Percentiles rank a stretch among this genome's conserved stretches.
These are phyloP conservation scores for Monopis laevigella DNA, from an alignment of 2,888 invertebrate genomes.

Conservation along the genomic window DNA sequence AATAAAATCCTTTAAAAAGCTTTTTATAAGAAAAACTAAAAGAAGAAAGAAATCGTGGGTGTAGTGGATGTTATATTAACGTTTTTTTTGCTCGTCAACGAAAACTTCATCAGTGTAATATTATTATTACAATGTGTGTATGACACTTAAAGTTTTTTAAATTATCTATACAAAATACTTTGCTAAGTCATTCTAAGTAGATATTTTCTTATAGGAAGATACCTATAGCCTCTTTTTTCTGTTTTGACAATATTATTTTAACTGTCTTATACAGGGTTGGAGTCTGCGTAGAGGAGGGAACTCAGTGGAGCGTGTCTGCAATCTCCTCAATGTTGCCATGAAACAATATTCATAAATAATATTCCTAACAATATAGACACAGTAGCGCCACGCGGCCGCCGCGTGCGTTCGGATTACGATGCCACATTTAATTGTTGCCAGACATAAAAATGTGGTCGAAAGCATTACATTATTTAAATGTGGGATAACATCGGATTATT, in stretches of 20 bases:
- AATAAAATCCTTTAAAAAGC: too few species aligned
- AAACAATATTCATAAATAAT: slow-evolving; percentile 64
- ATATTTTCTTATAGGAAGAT: too few species aligned
- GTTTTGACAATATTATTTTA: slow-evolving; percentile 2
- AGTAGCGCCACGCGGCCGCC: slow-evolving; percentile 24
- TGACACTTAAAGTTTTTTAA: too few species aligned
- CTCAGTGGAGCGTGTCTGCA: slow-evolving; percentile 5
- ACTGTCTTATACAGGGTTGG: slow-evolving; percentile 5
- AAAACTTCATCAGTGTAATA: too few species aligned
- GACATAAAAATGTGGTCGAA: slow-evolving; percentile 24
- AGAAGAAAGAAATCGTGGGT: too few species aligned
- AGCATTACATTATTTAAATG: slow-evolving; percentile 10
- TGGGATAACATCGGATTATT: slow-evolving; percentile 9
- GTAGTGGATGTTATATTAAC: too few species aligned
- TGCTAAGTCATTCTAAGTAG: too few species aligned
- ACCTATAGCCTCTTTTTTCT: too few species aligned
- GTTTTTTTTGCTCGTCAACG: too few species aligned
- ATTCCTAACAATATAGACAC: slow-evolving; percentile 13
- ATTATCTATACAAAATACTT: too few species aligned
- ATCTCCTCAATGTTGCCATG: slow-evolving; percentile 6
- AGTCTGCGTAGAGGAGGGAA: slow-evolving; percentile 1
- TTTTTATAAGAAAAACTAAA: too few species aligned
- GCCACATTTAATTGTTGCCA: slow-evolving; percentile 54
- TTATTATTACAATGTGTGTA: too few species aligned
- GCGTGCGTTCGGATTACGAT: slow-evolving; percentile 30